Evolutionary conservation across 1,140 invertebrate species (phyloP).

Genomic region (Zaprionus capensis): DNA sequence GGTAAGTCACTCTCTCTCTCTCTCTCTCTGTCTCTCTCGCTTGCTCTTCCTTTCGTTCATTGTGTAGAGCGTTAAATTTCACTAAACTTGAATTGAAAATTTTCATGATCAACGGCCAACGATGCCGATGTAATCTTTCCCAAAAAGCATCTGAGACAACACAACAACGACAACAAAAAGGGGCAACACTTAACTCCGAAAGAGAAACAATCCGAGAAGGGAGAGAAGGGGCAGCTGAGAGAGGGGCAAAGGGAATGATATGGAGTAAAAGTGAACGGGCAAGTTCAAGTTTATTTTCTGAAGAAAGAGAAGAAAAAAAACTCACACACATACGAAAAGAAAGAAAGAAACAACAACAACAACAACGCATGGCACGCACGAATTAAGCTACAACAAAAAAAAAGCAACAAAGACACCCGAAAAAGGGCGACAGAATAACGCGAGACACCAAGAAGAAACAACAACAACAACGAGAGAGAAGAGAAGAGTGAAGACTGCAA

Average conservation of each 20-base stretch:
- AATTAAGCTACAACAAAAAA: slow-evolving; percentile 69
- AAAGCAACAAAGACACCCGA: slow-evolving; percentile 20
- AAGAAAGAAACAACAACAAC: slow-evolving; percentile 47
- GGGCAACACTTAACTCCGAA: slow-evolving; percentile 50
- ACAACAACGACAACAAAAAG: slow-evolving; percentile 27
- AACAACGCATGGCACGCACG: slow-evolving; percentile 57
- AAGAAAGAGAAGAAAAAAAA: slow-evolving; percentile 31
- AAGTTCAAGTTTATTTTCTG: slow-evolving; percentile 83
- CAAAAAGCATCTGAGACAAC: slow-evolving; percentile 41
- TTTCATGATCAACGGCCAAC: slow-evolving; percentile 79
- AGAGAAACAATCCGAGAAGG: slow-evolving; percentile 33
- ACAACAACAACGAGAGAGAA: slow-evolving; percentile 23
- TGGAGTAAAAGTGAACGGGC: slow-evolving; percentile 82
- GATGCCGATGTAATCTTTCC: slow-evolving; percentile 51
- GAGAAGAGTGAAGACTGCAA: slow-evolving; percentile 13
- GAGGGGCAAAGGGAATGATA: slow-evolving; percentile 33
- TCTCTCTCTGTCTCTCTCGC: not conserved
- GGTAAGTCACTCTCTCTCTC: not conserved
- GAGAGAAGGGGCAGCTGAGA: not conserved
- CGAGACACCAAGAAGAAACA: slow-evolving; percentile 14
- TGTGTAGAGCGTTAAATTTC: slow-evolving; percentile 69
- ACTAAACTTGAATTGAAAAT: slow-evolving; percentile 83
- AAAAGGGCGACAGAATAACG: slow-evolving; percentile 71
- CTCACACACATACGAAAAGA: slow-evolving; percentile 28
- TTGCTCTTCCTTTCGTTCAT: slow-evolving; percentile 3